Evolutionary conservation across 2,888 invertebrate genomes (phyloP).

Genomic region (Andrena praecox): DNA sequence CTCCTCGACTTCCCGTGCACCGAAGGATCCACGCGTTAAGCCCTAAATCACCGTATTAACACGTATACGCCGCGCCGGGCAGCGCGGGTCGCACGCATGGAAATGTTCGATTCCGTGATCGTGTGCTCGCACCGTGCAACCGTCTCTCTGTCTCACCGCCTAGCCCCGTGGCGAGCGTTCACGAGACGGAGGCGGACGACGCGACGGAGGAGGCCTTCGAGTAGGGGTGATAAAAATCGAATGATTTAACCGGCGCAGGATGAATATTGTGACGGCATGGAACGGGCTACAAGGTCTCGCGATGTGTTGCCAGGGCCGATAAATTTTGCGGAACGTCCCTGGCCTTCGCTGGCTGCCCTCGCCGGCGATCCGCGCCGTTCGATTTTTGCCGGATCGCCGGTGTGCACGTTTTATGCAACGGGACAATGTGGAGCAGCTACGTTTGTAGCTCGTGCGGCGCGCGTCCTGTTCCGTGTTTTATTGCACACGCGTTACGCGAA

Average conservation of each 20-base stretch:
- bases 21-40: slow-evolving; percentile 61
- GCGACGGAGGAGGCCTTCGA: slow-evolving; percentile 13
- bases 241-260: slow-evolving; percentile 74
- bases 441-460: slow-evolving; percentile 12
- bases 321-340: slow-evolving; percentile 66
- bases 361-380: slow-evolving; percentile 13
- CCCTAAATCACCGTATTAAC: slow-evolving; percentile 79
- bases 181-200: slow-evolving; percentile 9
- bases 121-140: slow-evolving; percentile 23
- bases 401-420: slow-evolving; percentile 27
- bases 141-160: slow-evolving; percentile 21
- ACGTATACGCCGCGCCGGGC: slow-evolving; percentile 57
- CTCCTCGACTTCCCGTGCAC: slow-evolving; percentile 54
- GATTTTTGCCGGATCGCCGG: slow-evolving; percentile 44
- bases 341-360: slow-evolving; percentile 15
- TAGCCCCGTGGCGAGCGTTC: slow-evolving; percentile 31
- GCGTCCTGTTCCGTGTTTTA: slow-evolving; percentile 6
- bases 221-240: slow-evolving; percentile 70
- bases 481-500: slow-evolving; percentile 18
- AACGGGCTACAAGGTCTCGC: slow-evolving; percentile 71
- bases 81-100: slow-evolving; percentile 74
- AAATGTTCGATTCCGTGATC: slow-evolving; percentile 69
- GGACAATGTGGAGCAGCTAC: slow-evolving; percentile 33
- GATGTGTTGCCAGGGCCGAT: slow-evolving; percentile 71
- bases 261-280: slow-evolving; percentile 74